Conservation (phyloP, 2,113 vertebrate genomes). For the Chaetura pelagica region DNA sequence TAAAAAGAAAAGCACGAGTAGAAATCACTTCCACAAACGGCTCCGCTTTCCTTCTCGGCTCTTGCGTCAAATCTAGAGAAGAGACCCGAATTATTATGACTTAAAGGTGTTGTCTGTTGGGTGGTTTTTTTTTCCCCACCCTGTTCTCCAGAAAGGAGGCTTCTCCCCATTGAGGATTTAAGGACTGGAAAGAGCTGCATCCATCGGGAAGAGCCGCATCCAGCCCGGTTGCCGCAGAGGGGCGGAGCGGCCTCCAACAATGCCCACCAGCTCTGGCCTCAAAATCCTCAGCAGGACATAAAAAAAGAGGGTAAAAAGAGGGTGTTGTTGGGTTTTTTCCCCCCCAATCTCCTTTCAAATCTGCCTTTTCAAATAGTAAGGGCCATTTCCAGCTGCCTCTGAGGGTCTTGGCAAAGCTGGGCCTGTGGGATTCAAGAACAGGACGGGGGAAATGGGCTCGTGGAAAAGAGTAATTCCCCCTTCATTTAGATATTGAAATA, state of each 20-base stretch:
- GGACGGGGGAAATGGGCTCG: accelerated
- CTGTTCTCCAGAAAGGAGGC: neutral
- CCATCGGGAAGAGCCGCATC: neutral
- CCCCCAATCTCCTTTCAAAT: too few species aligned
- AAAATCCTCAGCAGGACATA: too few species aligned
- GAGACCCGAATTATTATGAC: accelerated
- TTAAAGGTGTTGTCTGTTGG: too few species aligned
- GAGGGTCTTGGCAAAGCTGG: neutral
- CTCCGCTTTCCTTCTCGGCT: neutral
- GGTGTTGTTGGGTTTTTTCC: too few species aligned
- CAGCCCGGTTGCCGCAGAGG: slow-evolving; percentile 42
- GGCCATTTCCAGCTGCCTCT: neutral
- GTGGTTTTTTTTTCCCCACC: too few species aligned
- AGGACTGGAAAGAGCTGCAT: too few species aligned
- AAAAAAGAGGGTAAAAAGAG: too few species aligned
- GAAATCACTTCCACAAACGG: neutral
- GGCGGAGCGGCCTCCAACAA: slow-evolving; percentile 39
- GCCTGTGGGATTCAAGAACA: neutral
- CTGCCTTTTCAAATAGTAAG: neutral
- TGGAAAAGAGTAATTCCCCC: accelerated
- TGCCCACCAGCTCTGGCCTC: neutral
- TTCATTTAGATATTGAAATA: neutral
- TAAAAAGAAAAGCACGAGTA: neutral
- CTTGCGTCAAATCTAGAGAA: neutral
- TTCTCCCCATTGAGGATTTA: accelerated